These are phyloP conservation scores for Perizoma affinitatum DNA, from an alignment of 2,888 invertebrate species.

Conservation along the genomic window DNA sequence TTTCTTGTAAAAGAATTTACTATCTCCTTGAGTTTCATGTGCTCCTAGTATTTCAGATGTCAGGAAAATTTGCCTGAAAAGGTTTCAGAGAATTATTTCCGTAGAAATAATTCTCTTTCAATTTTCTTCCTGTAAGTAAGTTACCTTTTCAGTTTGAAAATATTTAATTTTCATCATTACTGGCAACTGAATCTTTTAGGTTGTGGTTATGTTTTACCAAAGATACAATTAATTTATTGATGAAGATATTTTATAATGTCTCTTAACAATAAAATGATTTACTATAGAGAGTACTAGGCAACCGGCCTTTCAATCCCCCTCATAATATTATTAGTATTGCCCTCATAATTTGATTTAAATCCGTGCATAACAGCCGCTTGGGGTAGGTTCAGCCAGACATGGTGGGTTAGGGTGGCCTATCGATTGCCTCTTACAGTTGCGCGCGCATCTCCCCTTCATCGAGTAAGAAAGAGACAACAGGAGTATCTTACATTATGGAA, in stretches of 20 bases:
- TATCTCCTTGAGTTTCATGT: slow-evolving; percentile 15
- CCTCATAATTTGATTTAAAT: not conserved
- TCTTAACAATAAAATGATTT: too few species aligned
- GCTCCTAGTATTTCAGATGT: slow-evolving; percentile 29
- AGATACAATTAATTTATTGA: too few species aligned
- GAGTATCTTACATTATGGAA: slow-evolving; percentile 30
- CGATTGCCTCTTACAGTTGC: slow-evolving; percentile 22
- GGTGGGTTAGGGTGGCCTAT: slow-evolving; percentile 5
- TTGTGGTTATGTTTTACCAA: too few species aligned
- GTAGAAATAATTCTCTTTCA: slow-evolving; percentile 26
- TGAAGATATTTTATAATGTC: not conserved
- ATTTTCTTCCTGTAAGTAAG: not conserved
- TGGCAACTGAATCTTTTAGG: too few species aligned
- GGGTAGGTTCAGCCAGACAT: slow-evolving; percentile 18
- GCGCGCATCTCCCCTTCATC: slow-evolving; percentile 23
- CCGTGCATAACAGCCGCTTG: not conserved
- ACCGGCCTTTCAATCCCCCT: too few species aligned
- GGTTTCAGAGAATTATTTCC: slow-evolving; percentile 17
- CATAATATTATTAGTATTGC: too few species aligned
- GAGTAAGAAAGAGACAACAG: slow-evolving; percentile 5
- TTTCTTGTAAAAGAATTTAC: slow-evolving; percentile 25
- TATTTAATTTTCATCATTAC: too few species aligned
- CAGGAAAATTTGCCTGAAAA: slow-evolving; percentile 28
- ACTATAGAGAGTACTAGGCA: too few species aligned
- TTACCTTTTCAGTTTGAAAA: not conserved